A percentile compares a stretch with the other conserved stretches of the same genome.
Evolutionary conservation across 2,113 vertebrate genomes (phyloP).

Genomic region (Hydrolagus affinis): DNA sequence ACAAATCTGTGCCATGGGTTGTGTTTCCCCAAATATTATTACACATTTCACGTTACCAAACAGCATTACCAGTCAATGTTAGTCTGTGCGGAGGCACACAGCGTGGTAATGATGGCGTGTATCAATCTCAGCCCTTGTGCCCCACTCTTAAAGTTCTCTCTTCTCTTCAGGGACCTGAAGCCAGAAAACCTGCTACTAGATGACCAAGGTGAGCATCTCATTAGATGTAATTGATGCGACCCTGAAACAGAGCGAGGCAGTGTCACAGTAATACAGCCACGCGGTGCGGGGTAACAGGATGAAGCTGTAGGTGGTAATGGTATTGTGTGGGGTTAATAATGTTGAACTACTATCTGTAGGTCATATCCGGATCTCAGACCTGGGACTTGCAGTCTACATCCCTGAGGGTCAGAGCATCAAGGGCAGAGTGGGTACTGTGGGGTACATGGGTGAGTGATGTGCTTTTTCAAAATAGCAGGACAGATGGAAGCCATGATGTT

Average conservation of each 20-base stretch:
- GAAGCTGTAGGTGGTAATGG: background rate
- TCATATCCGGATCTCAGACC: slow-evolving; percentile 93
- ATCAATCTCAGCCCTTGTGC: no score
- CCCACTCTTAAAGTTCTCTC: slow-evolving; percentile 8
- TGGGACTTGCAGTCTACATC: slow-evolving; percentile 82
- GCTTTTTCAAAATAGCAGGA: no score
- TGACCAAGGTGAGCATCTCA: slow-evolving; percentile 74
- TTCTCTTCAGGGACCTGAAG: slow-evolving; percentile 73
- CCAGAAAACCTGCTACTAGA: slow-evolving; percentile 93
- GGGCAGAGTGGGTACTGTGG: slow-evolving; percentile 92
- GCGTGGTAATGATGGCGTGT: no score
- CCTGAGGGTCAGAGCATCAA: slow-evolving; percentile 88
- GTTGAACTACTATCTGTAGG: slow-evolving; percentile 50
- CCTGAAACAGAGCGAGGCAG: background rate
- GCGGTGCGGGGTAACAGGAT: background rate
- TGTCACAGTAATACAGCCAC: background rate
- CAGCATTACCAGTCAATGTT: no score
- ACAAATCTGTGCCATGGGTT: no score
- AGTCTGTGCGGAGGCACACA: no score
- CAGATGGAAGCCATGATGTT: no score
- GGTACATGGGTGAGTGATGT: slow-evolving; percentile 86
- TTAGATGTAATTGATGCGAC: background rate
- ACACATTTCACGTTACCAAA: no score
- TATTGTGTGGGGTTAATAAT: background rate
- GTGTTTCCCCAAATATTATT: no score